Evolutionary conservation across 2,113 vertebrate genomes (phyloP).

Genomic region (Spheniscus mendiculus): DNA sequence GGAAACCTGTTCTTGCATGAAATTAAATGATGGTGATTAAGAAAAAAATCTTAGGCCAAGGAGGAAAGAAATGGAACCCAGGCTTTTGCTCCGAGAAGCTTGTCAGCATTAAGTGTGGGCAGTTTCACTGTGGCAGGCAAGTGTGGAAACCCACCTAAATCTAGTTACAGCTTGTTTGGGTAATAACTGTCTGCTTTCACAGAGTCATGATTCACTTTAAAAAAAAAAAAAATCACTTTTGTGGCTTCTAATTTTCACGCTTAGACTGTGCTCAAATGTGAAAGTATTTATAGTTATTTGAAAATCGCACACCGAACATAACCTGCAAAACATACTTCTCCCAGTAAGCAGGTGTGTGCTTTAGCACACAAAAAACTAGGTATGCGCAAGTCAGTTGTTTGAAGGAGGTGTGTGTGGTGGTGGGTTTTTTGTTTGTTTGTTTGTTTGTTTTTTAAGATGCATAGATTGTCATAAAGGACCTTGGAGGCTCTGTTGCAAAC

Average conservation of each 20-base stretch:
- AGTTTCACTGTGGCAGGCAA: neutral
- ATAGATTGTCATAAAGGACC: neutral
- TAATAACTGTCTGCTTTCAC: neutral
- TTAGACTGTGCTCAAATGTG: neutral
- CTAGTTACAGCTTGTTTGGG: conserved; percentile 1
- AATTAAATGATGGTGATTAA: neutral
- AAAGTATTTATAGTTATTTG: neutral
- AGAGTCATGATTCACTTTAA: neutral
- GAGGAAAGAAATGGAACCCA: neutral
- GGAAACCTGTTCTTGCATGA: neutral
- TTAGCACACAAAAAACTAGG: neutral
- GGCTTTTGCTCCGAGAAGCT: neutral
- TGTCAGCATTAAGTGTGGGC: neutral
- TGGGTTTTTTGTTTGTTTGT: neutral
- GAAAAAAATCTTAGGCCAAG: neutral
- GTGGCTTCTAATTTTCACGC: neutral
- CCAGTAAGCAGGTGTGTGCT: neutral
- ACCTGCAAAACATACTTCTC: neutral
- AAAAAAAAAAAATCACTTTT: neutral
- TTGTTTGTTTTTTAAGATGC: neutral
- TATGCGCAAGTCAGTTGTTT: neutral
- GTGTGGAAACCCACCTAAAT: neutral
- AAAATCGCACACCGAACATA: neutral
- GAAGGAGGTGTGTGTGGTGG: neutral
- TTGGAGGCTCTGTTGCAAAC: neutral